Evolutionary conservation across 2,888 invertebrate genomes (phyloP), one percentile per base, ranked within the genome.

Genomic region (Argyresthia albistria): DNA sequence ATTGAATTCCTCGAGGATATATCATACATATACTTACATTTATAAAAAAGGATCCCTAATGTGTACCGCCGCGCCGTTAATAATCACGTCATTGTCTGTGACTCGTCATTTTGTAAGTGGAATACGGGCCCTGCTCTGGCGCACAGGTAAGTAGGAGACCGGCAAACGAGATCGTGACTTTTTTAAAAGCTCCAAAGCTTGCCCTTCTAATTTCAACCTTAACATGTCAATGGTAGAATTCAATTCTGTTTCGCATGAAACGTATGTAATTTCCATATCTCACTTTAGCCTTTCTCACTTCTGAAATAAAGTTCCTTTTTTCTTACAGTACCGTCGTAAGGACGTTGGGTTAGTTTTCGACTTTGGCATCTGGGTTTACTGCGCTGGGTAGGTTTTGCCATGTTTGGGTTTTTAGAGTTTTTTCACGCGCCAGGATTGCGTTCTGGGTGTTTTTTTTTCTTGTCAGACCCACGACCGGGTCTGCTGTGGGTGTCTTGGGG

Each of bases 221-320:
- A 48, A 36, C 8, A 8, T 48, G 14, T 15, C 12, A 11, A 10
- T 9, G 12, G 15, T 48, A 48, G 11, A 37, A 37, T 15, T 10
- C 4, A 10, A 8, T 48, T 45, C n/a, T 36, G 15, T 14, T 16
- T 8, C 1, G 37, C 8, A n/a, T 36, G 37, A 36, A 37, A 60
- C 65, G 65, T 64, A 63, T 60, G 65, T 64, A 63, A 76, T 76
- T 75, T 73, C 77, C 82, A 80, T 84, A 82, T 80, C 76, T 83
- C 78, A 84, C 79, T 86, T 82, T 84, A 70, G 67, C 72, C 83
- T 83, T 82, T 87, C 80, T 79, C 79, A 75, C 79, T 79, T 80
- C 77, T 80, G 80, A 76, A 80, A 87, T 86, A 87, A 80, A 82
- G 84, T 72, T 84, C 73, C 75, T 82, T 84, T 86, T n/a, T 87